Evolutionary conservation across 1,140 invertebrate species (phyloP), one percentile per base, ranked within the genome.

Genomic region (Halesus radiatus): DNA sequence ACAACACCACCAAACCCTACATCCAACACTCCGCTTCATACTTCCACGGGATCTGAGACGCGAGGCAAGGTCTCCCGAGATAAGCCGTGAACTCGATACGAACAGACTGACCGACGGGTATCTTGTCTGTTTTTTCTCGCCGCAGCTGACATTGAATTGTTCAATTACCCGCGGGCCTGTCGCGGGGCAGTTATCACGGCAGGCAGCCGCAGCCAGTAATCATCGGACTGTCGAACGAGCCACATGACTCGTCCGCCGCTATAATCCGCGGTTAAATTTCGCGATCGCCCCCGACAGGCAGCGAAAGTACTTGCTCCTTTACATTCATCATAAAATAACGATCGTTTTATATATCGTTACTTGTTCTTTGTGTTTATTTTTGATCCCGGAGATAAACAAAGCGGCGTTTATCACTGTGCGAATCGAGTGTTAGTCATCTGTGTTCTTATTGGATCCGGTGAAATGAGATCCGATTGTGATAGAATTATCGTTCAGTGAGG

Each of bases 91-190:
- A 72, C 66, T 29, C 68, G 29, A 60, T 56, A 72, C 74, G 1
- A 45, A n/a, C 74, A 56, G 66, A 60, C 23, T 20, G 58, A 60
- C 76, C 76, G 76, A n/a, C 75, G 50, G 77, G 32, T n/a, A 72
- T 26, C 54, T 45, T 8, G 64, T 26, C 29, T 58, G 23, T 78
- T 73, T 73, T 64, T 52, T 37, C 54, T 73, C 50, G 23, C 52
- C 45, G n/a, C 78, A 73, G 66, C 78, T 79, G 68, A 79, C 78
- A 79, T 79, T 79, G 78, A 72, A 79, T 73, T 62, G 66, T 62
- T 62, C 78, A 64, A 79, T 73, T 73, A 64, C 22, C 50, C 32
- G 52, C 50, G 37, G 50, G 50, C 26, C 76, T 32, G 76, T 68
- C 62, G 64, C 64, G 62, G 76, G 45, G 29, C 78, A 22, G 62